Percentiles rank a stretch among this genome's conserved stretches.
phyloP scores from a whole-genome alignment of 1,140 invertebrate species.

The Palaemon carinicauda region DNA sequence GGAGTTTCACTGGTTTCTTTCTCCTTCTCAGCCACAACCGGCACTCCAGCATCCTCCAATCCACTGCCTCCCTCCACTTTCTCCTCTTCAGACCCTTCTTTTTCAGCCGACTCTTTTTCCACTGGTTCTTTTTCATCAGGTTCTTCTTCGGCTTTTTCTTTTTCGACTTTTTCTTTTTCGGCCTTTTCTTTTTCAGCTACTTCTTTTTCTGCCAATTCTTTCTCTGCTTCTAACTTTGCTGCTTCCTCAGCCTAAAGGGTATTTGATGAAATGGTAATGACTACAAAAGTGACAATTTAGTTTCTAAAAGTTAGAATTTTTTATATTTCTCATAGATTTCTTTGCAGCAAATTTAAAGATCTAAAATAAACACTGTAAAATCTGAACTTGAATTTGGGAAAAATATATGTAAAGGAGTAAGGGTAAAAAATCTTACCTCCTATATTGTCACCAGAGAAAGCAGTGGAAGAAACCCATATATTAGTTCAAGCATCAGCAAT shows the following conservation, averaged over 20 bases:
- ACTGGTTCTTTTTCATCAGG: too few relatives aligned
- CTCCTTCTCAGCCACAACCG: neutral
- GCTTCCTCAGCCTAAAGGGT: slow-evolving; percentile 25
- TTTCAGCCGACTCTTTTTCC: slow-evolving; percentile 12
- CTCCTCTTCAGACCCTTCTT: slow-evolving; percentile 11
- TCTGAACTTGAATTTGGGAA: too few relatives aligned
- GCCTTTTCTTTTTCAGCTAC: neutral
- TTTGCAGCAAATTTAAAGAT: too few relatives aligned
- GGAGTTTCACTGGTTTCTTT: neutral
- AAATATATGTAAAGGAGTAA: too few relatives aligned
- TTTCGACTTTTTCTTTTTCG: slow-evolving; percentile 25
- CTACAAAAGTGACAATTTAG: neutral
- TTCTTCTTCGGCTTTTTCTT: neutral
- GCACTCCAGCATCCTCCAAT: neutral
- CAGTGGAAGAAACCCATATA: too few relatives aligned
- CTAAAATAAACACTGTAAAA: too few relatives aligned
- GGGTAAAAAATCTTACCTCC: too few relatives aligned
- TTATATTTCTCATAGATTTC: slow-evolving; percentile 7
- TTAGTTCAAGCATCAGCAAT: too few relatives aligned
- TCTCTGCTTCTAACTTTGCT: slow-evolving; percentile 23
- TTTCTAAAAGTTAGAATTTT: neutral
- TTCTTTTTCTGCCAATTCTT: slow-evolving; percentile 17
- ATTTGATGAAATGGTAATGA: neutral
- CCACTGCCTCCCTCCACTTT: neutral
- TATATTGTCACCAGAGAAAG: too few relatives aligned